These are phyloP conservation scores for Drosophila arawakana DNA, from an alignment of 1,140 invertebrate species.

Conservation along the genomic window DNA sequence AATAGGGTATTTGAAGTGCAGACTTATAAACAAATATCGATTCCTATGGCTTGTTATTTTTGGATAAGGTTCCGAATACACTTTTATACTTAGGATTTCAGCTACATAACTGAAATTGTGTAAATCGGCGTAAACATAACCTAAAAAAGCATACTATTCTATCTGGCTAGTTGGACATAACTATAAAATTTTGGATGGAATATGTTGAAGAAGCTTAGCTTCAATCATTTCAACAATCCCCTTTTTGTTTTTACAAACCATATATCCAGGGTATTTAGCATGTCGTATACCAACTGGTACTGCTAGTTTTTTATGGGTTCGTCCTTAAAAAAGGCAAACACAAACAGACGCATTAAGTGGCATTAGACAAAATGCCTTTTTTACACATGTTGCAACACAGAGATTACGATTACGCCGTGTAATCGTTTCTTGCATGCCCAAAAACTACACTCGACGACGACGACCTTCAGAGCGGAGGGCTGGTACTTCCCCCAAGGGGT, in stretches of 20 bases:
- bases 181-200: no score
- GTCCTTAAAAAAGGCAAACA: conserved; percentile 73
- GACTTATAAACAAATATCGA: not conserved
- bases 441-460: not conserved
- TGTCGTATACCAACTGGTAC: not conserved
- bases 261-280: conserved; percentile 11
- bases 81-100: no score
- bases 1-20: not conserved
- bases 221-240: no score
- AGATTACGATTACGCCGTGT: conserved; percentile 84
- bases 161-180: no score
- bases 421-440: conserved; percentile 56
- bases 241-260: not conserved
- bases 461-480: not conserved
- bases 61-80: no score
- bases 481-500: conserved; percentile 20
- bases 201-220: no score
- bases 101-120: not conserved
- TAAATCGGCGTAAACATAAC: not conserved
- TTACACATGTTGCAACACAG: conserved; percentile 80
- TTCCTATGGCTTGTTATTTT: no score
- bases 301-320: conserved; percentile 15
- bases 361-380: conserved; percentile 78
- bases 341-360: conserved; percentile 82
- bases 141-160: no score